Evolutionary conservation across 2,113 vertebrate genomes (phyloP).

Genomic region (Nerophis lumbriciformis): DNA sequence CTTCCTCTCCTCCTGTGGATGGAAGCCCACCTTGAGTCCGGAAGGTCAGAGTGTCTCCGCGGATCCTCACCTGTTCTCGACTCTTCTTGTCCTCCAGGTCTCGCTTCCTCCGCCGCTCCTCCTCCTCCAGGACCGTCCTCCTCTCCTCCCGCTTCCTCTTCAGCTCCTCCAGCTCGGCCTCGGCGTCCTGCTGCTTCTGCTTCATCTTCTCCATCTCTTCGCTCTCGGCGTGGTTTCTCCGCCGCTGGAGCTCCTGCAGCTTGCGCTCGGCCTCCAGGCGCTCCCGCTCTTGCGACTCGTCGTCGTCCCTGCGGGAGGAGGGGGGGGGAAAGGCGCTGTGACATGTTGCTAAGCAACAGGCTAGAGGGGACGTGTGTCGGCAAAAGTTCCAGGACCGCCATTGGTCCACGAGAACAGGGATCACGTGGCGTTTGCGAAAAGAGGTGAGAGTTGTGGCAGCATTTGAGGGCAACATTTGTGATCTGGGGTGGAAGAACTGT

Average conservation of each 20-base stretch:
- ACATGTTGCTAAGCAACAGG: not conserved
- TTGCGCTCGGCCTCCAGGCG: conserved; percentile 80
- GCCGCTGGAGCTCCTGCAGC: conserved; percentile 81
- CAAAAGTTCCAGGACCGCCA: too few relatives aligned
- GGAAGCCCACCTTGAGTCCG: not conserved
- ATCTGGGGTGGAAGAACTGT: too few relatives aligned
- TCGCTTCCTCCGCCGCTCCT: conserved; percentile 84
- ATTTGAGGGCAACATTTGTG: too few relatives aligned
- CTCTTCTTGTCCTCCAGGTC: conserved; percentile 82
- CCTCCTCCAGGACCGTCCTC: conserved; percentile 87
- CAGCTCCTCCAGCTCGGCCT: conserved; percentile 85
- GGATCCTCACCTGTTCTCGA: conserved; percentile 78
- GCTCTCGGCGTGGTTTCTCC: conserved; percentile 77
- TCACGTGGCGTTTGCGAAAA: too few relatives aligned
- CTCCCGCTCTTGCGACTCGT: conserved; percentile 64
- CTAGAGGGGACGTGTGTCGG: too few relatives aligned
- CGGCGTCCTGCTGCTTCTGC: conserved; percentile 86
- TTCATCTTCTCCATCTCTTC: conserved; percentile 88
- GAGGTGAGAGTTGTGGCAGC: too few relatives aligned
- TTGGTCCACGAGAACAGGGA: too few relatives aligned
- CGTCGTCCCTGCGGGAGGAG: conserved; percentile 28
- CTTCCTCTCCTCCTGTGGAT: conserved; percentile 86
- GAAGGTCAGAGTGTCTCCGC: not conserved
- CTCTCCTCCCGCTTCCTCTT: conserved; percentile 92
- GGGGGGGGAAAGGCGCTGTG: conserved; percentile 1